A percentile compares a stretch with the other conserved stretches of the same genome.
Conservation (phyloP, 2,797 vertebrate species). For the Sylvia borin region DNA sequence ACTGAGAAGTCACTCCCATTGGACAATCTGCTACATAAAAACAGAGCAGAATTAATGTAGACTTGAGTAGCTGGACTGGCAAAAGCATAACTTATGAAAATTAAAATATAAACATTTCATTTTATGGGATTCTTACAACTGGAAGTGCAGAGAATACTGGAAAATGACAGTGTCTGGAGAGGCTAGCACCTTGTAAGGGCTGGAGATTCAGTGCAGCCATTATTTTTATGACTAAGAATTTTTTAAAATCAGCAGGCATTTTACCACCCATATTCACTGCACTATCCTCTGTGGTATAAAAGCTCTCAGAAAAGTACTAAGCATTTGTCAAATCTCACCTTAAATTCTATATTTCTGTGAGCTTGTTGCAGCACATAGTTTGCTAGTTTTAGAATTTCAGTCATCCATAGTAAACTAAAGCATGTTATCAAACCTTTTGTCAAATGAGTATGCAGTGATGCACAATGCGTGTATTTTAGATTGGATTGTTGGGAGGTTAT, state of each 20-base stretch:
- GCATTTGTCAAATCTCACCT: neutral
- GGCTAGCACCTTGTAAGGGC: neutral
- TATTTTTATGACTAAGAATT: neutral
- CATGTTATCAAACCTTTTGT: neutral
- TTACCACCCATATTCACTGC: neutral
- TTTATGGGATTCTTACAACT: neutral
- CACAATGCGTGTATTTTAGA: conserved; percentile 7
- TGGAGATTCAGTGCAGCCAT: neutral
- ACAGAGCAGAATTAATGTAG: neutral
- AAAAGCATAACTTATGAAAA: neutral
- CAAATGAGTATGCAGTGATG: neutral
- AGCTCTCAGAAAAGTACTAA: neutral
- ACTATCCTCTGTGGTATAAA: neutral
- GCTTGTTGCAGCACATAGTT: neutral
- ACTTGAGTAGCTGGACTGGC: neutral
- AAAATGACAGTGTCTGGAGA: neutral
- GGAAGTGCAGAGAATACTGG: neutral
- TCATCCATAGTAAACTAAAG: neutral
- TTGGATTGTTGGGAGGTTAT: conserved; percentile 37
- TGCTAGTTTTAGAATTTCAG: neutral
- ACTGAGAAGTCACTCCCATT: neutral
- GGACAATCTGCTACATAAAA: neutral
- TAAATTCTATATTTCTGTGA: neutral
- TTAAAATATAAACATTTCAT: neutral
- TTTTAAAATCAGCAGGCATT: conserved; percentile 15